Evolutionary conservation across 2,888 invertebrate genomes (phyloP), one percentile per base, ranked within the genome.

Genomic region (Lepeophtheirus nordmannii): DNA sequence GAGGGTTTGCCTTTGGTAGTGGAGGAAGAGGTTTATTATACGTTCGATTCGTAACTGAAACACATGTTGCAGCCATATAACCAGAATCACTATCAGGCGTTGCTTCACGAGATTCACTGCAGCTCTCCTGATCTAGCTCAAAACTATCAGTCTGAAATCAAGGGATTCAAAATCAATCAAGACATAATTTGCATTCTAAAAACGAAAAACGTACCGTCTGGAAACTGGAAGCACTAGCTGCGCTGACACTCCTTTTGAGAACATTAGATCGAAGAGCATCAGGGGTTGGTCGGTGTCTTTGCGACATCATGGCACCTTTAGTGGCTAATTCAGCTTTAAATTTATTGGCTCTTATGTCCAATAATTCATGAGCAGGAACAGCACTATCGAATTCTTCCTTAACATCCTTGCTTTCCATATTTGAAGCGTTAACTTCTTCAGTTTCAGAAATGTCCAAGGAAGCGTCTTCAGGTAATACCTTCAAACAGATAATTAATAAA

Each of bases 331-430:
- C 91, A 20, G 88, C 90, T 78, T 87, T 87, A 69, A 83, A 82
- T 75, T 85, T 85, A 69, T 84, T 87, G 17, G 85, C 87, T 1
- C 90, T 87, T 72, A 86, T 87, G 77, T 94, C 93, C 62, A 94
- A 80, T 69, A 92, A 80, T 74, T 85, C 85, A 71, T 87, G 86
- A 71, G 87, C 87, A 65, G 92, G 92, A 68, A 93, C 86, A 0
- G 87, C 89, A 70, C 85, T 83, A 77, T 90, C 89, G 72, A 90
- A 79, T 77, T 90, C 90, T 73, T 89, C 76, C 71, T 75, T 72
- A 71, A 60, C 22, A 38, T 60, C 60, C 60, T 60, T 38, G 53
- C 8, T 46, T 1, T 46, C 17, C 53, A 46, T 46, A 46, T 46
- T 46, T 2, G 2, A 30, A 30, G 7, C 30, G 30, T 30, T 30